Evolutionary conservation across 2,797 vertebrate genomes (phyloP), one percentile per base, ranked within the genome.

Genomic region (Setipinna tenuifilis): DNA sequence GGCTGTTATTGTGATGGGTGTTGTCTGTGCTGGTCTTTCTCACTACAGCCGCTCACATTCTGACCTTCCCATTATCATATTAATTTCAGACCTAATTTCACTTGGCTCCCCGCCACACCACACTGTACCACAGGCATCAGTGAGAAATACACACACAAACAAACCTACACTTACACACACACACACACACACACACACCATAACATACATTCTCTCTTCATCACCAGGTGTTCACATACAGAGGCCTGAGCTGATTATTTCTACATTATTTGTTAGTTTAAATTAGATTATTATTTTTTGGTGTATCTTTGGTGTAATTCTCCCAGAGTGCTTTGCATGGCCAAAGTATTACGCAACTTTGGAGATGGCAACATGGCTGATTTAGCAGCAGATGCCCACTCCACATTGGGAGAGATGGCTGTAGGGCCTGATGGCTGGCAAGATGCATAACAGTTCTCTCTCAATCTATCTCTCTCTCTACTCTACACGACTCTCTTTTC

Each of bases 381-480:
- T 58, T 82, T 17, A 82, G 21, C 31, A 35, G 71, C 71, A 78
- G 71, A 78, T 78, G 71, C 35, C 71, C 31, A 78, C 31, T 78
- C 19, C 14, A 44, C 35, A 25, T 78, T 78, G 16, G 71, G 31
- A 78, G 71, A 41, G 31, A 78, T 44, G 19, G 35, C 71, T 78
- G 12, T 17, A 44, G 71, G 35, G 71, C 14, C 25, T 12, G 14
- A 31, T 25, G 65, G 65, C 16, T 78, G 71, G 19, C 44, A 35
- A 2, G 6, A 44, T 78, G 68, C 68, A 75, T 14, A 16, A 35
- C 31, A 35, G 31, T 6, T 78, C 71, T 44, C 71, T 78, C 35
- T 71, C 25, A 16, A 71, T 65, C 23, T 11, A 65, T 1, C 58
- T n/a, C 19, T 59, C 5, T n/a, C 19, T 62, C 61, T 23, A 41